phyloP scores from a whole-genome alignment of 2,888 invertebrate species.

The Hirtodrosophila cameraria region DNA sequence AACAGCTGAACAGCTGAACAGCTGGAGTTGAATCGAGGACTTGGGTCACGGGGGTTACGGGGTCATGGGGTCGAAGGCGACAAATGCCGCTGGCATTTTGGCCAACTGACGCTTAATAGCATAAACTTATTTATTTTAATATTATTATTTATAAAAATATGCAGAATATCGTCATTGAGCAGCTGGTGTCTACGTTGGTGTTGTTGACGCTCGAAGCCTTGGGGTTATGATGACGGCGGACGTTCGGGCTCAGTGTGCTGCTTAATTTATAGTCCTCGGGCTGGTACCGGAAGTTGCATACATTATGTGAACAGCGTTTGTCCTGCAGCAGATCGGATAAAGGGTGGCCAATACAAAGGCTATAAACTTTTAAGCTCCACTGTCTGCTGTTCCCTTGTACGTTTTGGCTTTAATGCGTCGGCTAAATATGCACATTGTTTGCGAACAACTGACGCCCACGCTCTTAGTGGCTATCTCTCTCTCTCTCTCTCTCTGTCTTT shows the following conservation, averaged over 20 bases:
- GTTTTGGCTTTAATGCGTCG: constrained; percentile 63
- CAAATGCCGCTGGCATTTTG: constrained; percentile 59
- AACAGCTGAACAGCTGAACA: constrained; percentile 24
- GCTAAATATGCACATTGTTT: constrained; percentile 71
- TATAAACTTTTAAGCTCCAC: constrained; percentile 65
- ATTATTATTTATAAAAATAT: constrained; percentile 72
- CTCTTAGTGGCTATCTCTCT: constrained; percentile 14
- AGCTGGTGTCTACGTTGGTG: constrained; percentile 22
- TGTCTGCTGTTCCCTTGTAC: constrained; percentile 52
- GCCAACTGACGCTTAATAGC: constrained; percentile 66
- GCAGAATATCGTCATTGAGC: constrained; percentile 40
- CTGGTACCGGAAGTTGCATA: constrained; percentile 71
- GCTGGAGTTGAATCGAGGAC: constrained; percentile 3
- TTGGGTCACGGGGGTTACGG: background rate
- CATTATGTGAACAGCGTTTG: constrained; percentile 53
- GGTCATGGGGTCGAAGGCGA: constrained; percentile 34
- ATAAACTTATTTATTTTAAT: constrained; percentile 75
- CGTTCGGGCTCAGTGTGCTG: constrained; percentile 41
- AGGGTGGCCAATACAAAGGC: constrained; percentile 52
- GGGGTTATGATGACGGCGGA: constrained; percentile 55
- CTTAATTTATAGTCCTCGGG: constrained; percentile 69
- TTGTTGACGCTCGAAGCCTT: constrained; percentile 26
- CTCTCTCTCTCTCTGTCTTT: background rate
- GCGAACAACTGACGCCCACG: constrained; percentile 48
- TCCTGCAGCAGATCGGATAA: constrained; percentile 41